Conservation (phyloP, 2,888 invertebrate species). For the Thysanoteuthis rhombus region DNA sequence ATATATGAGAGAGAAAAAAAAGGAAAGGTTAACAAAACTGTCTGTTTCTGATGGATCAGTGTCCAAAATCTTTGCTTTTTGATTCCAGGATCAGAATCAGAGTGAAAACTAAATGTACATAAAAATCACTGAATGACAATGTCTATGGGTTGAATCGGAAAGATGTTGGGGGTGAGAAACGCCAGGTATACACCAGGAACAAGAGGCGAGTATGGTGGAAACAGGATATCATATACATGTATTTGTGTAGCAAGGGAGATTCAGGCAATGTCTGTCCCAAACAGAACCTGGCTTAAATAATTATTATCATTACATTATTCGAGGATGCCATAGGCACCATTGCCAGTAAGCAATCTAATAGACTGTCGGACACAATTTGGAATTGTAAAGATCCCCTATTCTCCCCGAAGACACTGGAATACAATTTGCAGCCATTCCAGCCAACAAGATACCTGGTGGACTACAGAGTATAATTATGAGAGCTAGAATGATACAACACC, state of each 20-base stretch:
- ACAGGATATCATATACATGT: not conserved
- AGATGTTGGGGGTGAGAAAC: not conserved
- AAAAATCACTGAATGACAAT: not conserved
- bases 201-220: not conserved
- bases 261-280: not conserved
- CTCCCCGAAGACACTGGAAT: not conserved
- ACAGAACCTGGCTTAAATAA: not conserved
- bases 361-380: constrained; percentile 12
- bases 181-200: not conserved
- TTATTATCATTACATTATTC: constrained; percentile 12
- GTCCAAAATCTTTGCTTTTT: too few relatives aligned
- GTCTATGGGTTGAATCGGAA: not conserved
- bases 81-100: too few relatives aligned
- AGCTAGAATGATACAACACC: not conserved
- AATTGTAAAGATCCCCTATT: not conserved
- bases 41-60: too few relatives aligned
- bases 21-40: too few relatives aligned
- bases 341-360: not conserved
- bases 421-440: not conserved
- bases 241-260: not conserved
- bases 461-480: not conserved
- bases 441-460: not conserved
- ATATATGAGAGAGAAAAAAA: too few relatives aligned
- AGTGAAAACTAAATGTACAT: too few relatives aligned
- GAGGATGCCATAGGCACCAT: not conserved